Percentiles rank a stretch among this genome's conserved stretches.
Conservation (phyloP, 1,140 invertebrate species). For the Diabrotica undecimpunctata region DNA sequence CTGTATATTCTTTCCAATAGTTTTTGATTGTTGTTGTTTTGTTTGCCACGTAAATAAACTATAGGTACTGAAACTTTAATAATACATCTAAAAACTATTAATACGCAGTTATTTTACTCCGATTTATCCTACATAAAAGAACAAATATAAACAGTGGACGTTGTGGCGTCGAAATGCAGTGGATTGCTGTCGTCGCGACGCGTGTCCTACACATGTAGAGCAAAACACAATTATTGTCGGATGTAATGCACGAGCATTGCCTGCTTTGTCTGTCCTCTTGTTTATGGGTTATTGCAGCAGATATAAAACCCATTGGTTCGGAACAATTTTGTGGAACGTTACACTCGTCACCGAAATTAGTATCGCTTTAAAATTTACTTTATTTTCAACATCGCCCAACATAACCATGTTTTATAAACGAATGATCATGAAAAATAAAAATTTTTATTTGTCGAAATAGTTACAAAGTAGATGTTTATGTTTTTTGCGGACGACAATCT, state of each 20-base stretch:
- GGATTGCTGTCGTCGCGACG: conserved; percentile 26
- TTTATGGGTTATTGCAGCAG: conserved; percentile 43
- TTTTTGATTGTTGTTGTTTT: too few relatives aligned
- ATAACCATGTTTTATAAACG: too few relatives aligned
- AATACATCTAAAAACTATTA: too few relatives aligned
- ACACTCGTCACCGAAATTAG: conserved; percentile 3
- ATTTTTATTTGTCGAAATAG: too few relatives aligned
- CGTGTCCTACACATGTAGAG: conserved; percentile 45
- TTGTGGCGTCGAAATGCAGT: background rate
- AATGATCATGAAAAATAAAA: too few relatives aligned
- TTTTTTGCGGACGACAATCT: too few relatives aligned
- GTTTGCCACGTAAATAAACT: too few relatives aligned
- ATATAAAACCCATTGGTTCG: conserved; percentile 44
- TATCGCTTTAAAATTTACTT: background rate
- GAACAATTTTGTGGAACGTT: conserved; percentile 37
- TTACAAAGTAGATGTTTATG: too few relatives aligned
- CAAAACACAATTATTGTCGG: conserved; percentile 43
- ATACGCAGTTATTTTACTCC: background rate
- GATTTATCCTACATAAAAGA: background rate
- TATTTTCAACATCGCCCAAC: too few relatives aligned
- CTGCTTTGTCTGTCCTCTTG: conserved; percentile 33
- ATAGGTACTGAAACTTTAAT: too few relatives aligned
- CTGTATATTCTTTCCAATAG: too few relatives aligned
- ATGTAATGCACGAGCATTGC: conserved; percentile 42
- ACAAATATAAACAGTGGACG: background rate